A percentile compares a stretch with the other conserved stretches of the same genome.
phyloP scores from a whole-genome alignment of 2,888 invertebrate species.

The Trissoscelio sp. region DNA sequence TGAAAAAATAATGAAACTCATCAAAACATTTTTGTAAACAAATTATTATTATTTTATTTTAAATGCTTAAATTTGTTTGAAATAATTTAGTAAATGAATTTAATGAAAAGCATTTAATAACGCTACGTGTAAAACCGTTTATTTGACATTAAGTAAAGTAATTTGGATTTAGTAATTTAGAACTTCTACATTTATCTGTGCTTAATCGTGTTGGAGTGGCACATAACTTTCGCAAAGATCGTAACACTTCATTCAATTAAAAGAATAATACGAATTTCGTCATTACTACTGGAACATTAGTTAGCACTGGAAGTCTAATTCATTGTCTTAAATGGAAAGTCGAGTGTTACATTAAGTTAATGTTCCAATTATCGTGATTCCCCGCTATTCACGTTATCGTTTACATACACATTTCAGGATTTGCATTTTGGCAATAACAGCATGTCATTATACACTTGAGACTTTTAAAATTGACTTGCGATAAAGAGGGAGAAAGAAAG shows the following conservation, averaged over 20 bases:
- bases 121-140: conserved; percentile 2
- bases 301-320: conserved; percentile 6
- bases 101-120: too few species aligned
- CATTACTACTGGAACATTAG: conserved; percentile 1
- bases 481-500: too few species aligned
- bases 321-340: conserved; percentile 1
- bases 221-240: conserved; percentile 12
- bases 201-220: conserved; percentile 11
- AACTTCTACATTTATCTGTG: conserved; percentile 1
- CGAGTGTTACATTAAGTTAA: not conserved
- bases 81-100: too few species aligned
- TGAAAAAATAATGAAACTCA: too few species aligned
- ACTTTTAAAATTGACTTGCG: not conserved
- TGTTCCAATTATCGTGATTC: conserved; percentile 3
- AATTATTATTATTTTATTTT: too few species aligned
- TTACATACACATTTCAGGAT: not conserved
- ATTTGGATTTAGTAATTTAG: not conserved
- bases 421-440: not conserved
- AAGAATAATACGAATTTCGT: conserved; percentile 12
- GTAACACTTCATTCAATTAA: conserved; percentile 19
- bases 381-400: not conserved
- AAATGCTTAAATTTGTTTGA: too few species aligned
- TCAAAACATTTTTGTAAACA: too few species aligned
- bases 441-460: not conserved
- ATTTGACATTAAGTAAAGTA: not conserved